A percentile compares a stretch with the other conserved stretches of the same genome.
These are phyloP conservation scores for Amphiprion clarkii DNA, from an alignment of 2,797 vertebrate genomes.

Conservation along the genomic window DNA sequence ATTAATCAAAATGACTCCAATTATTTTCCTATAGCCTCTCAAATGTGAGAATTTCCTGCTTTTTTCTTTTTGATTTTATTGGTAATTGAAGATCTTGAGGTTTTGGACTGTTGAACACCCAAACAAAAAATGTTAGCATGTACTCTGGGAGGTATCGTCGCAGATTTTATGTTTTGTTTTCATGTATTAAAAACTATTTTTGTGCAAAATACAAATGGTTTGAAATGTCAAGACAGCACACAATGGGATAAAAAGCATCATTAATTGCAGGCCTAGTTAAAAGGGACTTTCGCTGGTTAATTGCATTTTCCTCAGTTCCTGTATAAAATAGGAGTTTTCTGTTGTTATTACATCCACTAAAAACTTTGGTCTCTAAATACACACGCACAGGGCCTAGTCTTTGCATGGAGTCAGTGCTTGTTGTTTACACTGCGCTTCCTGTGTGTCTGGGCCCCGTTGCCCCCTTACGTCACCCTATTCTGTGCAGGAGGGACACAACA, in stretches of 20 bases:
- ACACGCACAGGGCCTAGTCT: conserved; percentile 37
- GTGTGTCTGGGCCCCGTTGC: conserved; percentile 79
- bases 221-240: background rate
- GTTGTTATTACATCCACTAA: conserved; percentile 34
- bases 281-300: background rate
- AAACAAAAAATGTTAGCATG: too few relatives aligned
- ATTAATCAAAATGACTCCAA: background rate
- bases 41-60: background rate
- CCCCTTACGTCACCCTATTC: conserved; percentile 83
- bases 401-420: conserved; percentile 63
- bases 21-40: background rate
- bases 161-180: background rate
- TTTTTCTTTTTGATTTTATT: background rate
- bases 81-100: background rate
- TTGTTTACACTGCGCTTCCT: conserved; percentile 86
- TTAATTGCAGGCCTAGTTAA: background rate
- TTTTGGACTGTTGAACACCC: background rate
- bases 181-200: background rate
- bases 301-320: background rate
- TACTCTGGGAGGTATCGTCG: too few relatives aligned
- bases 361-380: conserved; percentile 57
- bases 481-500: conserved; percentile 65
- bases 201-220: background rate
- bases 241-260: background rate
- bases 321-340: conserved; percentile 14